These are phyloP conservation scores for Penaeus monodon DNA, from an alignment of 2,888 invertebrate species.

Conservation along the genomic window DNA sequence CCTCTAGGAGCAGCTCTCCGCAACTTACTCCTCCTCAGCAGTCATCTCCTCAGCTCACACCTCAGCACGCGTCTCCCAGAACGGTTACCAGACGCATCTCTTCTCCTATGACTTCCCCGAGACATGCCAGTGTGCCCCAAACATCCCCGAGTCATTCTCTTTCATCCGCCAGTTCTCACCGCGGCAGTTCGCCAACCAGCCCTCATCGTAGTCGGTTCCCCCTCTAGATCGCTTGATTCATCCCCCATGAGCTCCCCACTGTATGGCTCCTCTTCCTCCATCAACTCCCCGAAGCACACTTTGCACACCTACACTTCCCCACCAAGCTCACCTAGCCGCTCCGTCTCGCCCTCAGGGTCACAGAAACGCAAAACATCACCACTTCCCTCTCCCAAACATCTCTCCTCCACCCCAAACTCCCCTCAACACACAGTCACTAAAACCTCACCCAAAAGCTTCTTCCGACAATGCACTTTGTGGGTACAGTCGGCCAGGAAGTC, in stretches of 20 bases:
- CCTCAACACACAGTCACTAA: conserved; percentile 30
- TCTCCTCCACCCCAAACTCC: conserved; percentile 47
- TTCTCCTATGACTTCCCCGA: background rate
- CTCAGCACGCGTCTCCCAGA: conserved; percentile 22
- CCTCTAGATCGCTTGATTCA: conserved; percentile 23
- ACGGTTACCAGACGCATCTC: background rate
- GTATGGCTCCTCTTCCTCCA: background rate
- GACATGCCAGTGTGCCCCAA: conserved; percentile 15
- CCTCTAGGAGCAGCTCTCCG: conserved; percentile 40
- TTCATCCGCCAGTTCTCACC: conserved; percentile 43
- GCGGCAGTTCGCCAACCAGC: conserved; percentile 30
- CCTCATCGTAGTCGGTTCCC: conserved; percentile 34
- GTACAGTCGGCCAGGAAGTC: conserved; percentile 19
- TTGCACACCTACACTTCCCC: conserved; percentile 30
- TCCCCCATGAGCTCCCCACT: conserved; percentile 35
- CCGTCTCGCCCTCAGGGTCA: conserved; percentile 15
- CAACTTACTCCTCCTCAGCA: conserved; percentile 45
- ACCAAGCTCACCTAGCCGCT: conserved; percentile 36
- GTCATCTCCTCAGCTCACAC: conserved; percentile 38
- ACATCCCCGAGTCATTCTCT: conserved; percentile 32
- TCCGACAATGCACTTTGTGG: conserved; percentile 40
- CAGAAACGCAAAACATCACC: conserved; percentile 16
- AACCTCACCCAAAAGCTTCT: conserved; percentile 29
- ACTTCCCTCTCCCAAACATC: conserved; percentile 36
- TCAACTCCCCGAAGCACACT: conserved; percentile 10